Conservation (phyloP, 2,888 invertebrate species). For the Aspidapion aeneum region DNA sequence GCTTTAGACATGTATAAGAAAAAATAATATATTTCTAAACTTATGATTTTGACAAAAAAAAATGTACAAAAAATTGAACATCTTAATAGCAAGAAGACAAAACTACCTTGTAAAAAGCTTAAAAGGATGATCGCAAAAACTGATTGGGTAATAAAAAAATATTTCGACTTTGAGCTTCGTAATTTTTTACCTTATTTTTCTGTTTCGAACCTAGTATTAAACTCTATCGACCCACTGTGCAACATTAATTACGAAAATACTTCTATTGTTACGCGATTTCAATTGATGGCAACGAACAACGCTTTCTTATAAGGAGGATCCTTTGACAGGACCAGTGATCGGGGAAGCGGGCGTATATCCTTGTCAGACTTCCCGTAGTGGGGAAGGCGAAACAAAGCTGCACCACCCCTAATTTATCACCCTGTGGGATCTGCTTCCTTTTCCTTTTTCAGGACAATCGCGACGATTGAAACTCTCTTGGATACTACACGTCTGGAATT, state of each 20-base stretch:
- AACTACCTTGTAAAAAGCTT: no score
- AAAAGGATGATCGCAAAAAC: no score
- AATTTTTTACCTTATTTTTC: no score
- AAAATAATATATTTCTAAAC: no score
- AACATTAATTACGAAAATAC: conserved; percentile 44
- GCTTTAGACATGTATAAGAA: no score
- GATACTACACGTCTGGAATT: neutral
- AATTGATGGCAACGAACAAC: conserved; percentile 40
- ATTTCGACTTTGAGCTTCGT: no score
- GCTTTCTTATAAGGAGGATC: conserved; percentile 42
- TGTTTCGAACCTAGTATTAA: no score
- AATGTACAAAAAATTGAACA: no score
- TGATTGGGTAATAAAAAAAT: no score
- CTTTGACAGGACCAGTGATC: conserved; percentile 36
- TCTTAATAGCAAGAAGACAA: no score
- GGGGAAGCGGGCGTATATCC: conserved; percentile 43
- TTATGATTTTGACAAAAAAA: no score
- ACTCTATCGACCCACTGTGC: neutral
- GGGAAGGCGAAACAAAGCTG: conserved; percentile 44
- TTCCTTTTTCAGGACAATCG: neutral
- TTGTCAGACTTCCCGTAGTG: conserved; percentile 42
- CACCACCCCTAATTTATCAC: conserved; percentile 48
- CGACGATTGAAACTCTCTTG: neutral
- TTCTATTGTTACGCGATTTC: conserved; percentile 44
- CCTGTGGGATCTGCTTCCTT: conserved; percentile 43